Conservation (phyloP, 2,888 invertebrate species). For the Gari tellinella region DNA sequence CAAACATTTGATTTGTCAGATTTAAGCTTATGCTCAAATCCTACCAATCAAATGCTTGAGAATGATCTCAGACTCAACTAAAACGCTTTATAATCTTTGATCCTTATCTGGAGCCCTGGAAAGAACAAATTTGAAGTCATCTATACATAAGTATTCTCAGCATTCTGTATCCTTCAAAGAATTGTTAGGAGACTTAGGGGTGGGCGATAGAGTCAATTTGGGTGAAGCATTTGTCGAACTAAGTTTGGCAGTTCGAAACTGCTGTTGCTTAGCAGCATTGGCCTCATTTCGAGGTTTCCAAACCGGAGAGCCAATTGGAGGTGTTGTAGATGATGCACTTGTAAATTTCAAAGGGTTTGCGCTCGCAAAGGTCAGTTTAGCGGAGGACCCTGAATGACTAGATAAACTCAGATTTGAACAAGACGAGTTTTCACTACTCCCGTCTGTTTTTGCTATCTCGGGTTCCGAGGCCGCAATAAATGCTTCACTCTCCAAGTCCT, state of each 20-base stretch:
- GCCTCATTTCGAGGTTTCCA: slow-evolving; percentile 89
- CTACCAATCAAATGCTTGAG: too few species aligned
- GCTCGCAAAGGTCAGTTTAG: slow-evolving; percentile 96
- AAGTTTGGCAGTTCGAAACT: slow-evolving; percentile 25
- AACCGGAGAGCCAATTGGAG: slow-evolving; percentile 95
- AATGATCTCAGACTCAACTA: too few species aligned
- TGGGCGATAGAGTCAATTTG: not conserved
- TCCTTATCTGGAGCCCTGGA: not conserved
- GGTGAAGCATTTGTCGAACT: slow-evolving; percentile 17
- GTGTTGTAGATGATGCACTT: slow-evolving; percentile 85
- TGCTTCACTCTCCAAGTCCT: slow-evolving; percentile 60
- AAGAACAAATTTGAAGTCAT: too few species aligned
- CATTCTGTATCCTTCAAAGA: slow-evolving; percentile 54
- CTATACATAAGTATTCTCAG: slow-evolving; percentile 1
- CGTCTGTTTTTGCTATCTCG: slow-evolving; percentile 58
- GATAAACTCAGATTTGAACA: slow-evolving; percentile 77
- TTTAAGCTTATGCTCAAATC: too few species aligned
- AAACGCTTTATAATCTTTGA: too few species aligned
- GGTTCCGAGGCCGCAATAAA: slow-evolving; percentile 64
- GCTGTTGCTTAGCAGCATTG: slow-evolving; percentile 56
- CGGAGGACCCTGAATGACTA: slow-evolving; percentile 79
- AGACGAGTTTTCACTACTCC: slow-evolving; percentile 72
- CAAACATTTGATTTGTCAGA: too few species aligned
- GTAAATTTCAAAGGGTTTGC: slow-evolving; percentile 97
- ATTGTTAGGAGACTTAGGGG: slow-evolving; percentile 10